These are phyloP conservation scores for Odobenus rosmarus DNA, from an alignment of 2,113 vertebrate species.

Conservation along the genomic window DNA sequence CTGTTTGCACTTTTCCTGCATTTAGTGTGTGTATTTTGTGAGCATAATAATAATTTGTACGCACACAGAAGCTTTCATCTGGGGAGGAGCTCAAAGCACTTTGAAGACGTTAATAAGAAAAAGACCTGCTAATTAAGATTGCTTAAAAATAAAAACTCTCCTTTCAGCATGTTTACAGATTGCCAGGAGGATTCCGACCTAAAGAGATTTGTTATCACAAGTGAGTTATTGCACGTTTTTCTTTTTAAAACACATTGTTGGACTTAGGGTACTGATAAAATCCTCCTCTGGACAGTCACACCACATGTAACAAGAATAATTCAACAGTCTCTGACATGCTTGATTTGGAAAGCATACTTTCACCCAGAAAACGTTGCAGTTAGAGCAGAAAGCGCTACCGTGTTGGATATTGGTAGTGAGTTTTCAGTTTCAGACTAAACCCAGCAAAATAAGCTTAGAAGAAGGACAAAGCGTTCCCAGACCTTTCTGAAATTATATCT, in stretches of 20 bases:
- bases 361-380: not conserved
- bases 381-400: not conserved
- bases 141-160: slow-evolving; percentile 68
- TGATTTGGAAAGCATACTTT: not conserved
- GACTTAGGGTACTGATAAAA: slow-evolving; percentile 17
- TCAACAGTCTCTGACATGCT: not conserved
- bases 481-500: slow-evolving; percentile 20
- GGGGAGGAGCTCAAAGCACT: slow-evolving; percentile 69
- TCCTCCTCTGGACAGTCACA: slow-evolving; percentile 19
- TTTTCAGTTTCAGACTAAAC: slow-evolving; percentile 41
- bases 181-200: slow-evolving; percentile 29
- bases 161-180: slow-evolving; percentile 37
- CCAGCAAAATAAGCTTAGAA: not conserved
- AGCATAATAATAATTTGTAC: slow-evolving; percentile 77
- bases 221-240: not conserved
- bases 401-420: not conserved
- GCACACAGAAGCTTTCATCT: slow-evolving; percentile 71
- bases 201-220: slow-evolving; percentile 56
- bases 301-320: slow-evolving; percentile 9
- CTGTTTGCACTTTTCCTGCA: slow-evolving; percentile 65
- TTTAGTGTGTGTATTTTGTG: slow-evolving; percentile 62
- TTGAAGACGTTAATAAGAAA: slow-evolving; percentile 79
- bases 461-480: not conserved
- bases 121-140: slow-evolving; percentile 75
- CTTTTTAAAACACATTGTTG: slow-evolving; percentile 20